phyloP scores from a whole-genome alignment of 2,888 invertebrate species.

The Chalcosyrphus nemorum region DNA sequence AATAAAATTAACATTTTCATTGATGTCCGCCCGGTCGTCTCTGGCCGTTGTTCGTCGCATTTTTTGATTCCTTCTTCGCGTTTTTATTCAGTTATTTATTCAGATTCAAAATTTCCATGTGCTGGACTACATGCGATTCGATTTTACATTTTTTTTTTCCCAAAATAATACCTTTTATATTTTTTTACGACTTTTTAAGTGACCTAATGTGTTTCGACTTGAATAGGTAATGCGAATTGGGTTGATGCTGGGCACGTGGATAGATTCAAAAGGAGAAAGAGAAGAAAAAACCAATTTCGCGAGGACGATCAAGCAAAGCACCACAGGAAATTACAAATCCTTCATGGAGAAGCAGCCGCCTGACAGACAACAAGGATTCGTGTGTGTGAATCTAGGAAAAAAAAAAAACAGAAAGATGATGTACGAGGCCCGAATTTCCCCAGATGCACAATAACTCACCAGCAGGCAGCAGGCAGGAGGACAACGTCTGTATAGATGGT shows the following conservation, averaged over 20 bases:
- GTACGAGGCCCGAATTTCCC: slow-evolving; percentile 70
- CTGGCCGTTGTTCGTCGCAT: too few species aligned
- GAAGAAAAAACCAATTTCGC: slow-evolving; percentile 65
- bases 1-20: slow-evolving; percentile 66
- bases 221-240: slow-evolving; percentile 43
- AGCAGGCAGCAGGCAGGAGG: slow-evolving; percentile 10
- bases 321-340: slow-evolving; percentile 72
- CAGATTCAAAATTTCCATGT: slow-evolving; percentile 11
- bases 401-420: slow-evolving; percentile 44
- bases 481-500: not conserved
- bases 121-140: not conserved
- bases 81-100: slow-evolving; percentile 3
- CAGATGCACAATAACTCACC: slow-evolving; percentile 70
- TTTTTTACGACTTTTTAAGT: slow-evolving; percentile 53
- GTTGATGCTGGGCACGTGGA: slow-evolving; percentile 57
- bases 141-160: not conserved
- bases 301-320: slow-evolving; percentile 60
- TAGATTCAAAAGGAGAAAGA: not conserved
- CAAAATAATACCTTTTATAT: not conserved
- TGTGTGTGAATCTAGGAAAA: slow-evolving; percentile 13
- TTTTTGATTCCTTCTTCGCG: slow-evolving; percentile 11
- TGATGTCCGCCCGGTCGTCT: slow-evolving; percentile 33
- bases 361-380: slow-evolving; percentile 32
- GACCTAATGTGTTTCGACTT: slow-evolving; percentile 41
- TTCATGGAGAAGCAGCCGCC: slow-evolving; percentile 25